Percentiles rank a stretch among this genome's conserved stretches.
phyloP scores from a whole-genome alignment of 1,140 invertebrate genomes.

The Aphelenchoides fujianensis region DNA sequence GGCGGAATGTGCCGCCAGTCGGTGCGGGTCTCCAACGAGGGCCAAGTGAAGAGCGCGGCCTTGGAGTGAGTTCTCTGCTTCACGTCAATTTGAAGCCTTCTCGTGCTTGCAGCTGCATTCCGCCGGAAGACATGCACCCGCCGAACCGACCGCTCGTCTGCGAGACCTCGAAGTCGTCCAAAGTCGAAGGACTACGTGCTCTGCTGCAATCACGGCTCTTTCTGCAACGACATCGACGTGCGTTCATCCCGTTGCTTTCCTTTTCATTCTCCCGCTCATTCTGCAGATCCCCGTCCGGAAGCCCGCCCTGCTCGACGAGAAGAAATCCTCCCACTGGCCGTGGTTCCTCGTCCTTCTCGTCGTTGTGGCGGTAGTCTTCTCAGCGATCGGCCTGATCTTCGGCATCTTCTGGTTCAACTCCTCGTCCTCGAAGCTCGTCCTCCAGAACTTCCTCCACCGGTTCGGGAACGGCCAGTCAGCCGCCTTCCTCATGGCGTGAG shows the following conservation, averaged over 20 bases:
- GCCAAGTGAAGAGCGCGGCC: not conserved
- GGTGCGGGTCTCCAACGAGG: not conserved
- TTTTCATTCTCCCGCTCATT: constrained; percentile 6
- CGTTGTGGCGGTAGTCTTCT: constrained; percentile 39
- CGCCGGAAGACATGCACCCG: constrained; percentile 31
- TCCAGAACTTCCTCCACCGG: constrained; percentile 22
- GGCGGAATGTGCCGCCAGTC: constrained; percentile 34
- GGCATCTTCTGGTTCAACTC: constrained; percentile 43
- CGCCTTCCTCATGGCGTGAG: constrained; percentile 1
- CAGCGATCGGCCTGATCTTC: constrained; percentile 34
- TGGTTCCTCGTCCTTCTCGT: constrained; percentile 39
- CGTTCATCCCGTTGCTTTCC: constrained; percentile 8
- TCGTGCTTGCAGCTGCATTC: constrained; percentile 7
- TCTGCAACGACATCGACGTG: constrained; percentile 46
- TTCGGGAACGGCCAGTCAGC: not conserved
- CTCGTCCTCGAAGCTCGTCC: constrained; percentile 13
- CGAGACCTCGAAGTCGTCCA: constrained; percentile 23
- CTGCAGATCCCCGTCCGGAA: constrained; percentile 22
- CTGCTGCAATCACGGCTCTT: constrained; percentile 36
- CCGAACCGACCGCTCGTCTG: constrained; percentile 43
- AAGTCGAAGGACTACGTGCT: constrained; percentile 19
- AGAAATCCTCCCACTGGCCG: not conserved
- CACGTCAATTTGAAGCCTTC: not conserved
- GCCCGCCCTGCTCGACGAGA: not conserved
- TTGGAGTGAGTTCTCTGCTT: constrained; percentile 15